A percentile compares a stretch with the other conserved stretches of the same genome.
Conservation (phyloP, 2,888 invertebrate species). For the Heteromurus nitidus region DNA sequence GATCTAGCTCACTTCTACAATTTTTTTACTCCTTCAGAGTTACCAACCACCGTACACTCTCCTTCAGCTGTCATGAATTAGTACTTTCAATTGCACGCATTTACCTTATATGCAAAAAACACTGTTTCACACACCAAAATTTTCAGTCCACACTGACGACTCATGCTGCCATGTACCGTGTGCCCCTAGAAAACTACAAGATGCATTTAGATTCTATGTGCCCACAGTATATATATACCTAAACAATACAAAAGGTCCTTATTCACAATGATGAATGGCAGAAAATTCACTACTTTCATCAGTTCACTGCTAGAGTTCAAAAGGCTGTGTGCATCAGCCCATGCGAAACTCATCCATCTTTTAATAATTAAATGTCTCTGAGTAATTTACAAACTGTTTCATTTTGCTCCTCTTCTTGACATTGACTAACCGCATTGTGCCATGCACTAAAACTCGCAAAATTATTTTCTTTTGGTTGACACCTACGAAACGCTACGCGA, state of each 20-base stretch:
- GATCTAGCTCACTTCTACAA: not conserved
- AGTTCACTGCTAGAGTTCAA: constrained; percentile 38
- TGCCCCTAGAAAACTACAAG: too few species aligned
- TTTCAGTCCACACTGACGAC: too few species aligned
- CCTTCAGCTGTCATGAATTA: not conserved
- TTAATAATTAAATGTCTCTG: constrained; percentile 45
- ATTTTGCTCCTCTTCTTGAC: constrained; percentile 28
- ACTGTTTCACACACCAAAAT: too few species aligned
- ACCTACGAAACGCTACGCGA: not conserved
- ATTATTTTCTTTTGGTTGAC: not conserved
- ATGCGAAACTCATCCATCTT: constrained; percentile 45
- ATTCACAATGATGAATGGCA: constrained; percentile 38
- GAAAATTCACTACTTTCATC: constrained; percentile 42
- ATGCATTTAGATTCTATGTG: too few species aligned
- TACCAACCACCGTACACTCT: too few species aligned
- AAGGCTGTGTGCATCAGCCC: constrained; percentile 28
- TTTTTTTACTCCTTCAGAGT: too few species aligned
- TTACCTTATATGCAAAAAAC: not conserved
- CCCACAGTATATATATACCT: too few species aligned
- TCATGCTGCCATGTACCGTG: too few species aligned
- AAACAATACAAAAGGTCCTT: too few species aligned
- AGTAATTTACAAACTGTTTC: constrained; percentile 45
- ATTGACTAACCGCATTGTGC: constrained; percentile 54
- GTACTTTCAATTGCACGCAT: not conserved
- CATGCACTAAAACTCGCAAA: constrained; percentile 8